Evolutionary conservation across 2,113 vertebrate species (phyloP).

Genomic region (Eupsittula cactorum): DNA sequence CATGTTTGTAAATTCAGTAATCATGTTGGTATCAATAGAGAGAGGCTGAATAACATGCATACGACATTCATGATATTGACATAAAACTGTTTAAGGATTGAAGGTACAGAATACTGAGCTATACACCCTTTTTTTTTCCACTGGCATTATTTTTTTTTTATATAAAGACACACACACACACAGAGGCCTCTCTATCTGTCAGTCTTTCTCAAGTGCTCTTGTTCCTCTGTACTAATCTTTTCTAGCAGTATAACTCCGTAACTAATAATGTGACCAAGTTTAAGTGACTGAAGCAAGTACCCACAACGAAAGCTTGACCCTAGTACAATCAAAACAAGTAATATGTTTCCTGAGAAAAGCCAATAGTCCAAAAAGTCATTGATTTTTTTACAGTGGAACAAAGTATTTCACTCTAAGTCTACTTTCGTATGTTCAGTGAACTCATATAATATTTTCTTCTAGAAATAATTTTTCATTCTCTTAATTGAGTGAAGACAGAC

Average conservation of each 20-base stretch:
- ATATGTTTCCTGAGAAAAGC: background rate
- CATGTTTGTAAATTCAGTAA: background rate
- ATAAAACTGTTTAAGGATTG: background rate
- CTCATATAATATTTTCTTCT: background rate
- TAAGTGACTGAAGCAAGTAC: background rate
- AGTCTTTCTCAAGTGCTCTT: background rate
- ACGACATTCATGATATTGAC: background rate
- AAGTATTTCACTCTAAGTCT: background rate
- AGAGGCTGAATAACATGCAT: background rate
- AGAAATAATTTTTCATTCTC: background rate
- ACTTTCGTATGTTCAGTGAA: background rate
- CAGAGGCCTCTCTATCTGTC: accelerated
- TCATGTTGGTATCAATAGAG: background rate
- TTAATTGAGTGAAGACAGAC: background rate
- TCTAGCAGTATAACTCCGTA: background rate
- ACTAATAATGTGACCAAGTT: background rate
- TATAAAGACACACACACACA: accelerated
- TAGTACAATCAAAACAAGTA: background rate
- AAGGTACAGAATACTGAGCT: background rate
- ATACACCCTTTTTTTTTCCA: background rate
- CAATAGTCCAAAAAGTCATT: background rate
- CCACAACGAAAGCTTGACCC: background rate
- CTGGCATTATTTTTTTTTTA: background rate
- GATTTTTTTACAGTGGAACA: background rate
- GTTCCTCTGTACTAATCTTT: background rate